Conservation (phyloP, 2,888 invertebrate genomes). For the Petrolisthes manimaculis region DNA sequence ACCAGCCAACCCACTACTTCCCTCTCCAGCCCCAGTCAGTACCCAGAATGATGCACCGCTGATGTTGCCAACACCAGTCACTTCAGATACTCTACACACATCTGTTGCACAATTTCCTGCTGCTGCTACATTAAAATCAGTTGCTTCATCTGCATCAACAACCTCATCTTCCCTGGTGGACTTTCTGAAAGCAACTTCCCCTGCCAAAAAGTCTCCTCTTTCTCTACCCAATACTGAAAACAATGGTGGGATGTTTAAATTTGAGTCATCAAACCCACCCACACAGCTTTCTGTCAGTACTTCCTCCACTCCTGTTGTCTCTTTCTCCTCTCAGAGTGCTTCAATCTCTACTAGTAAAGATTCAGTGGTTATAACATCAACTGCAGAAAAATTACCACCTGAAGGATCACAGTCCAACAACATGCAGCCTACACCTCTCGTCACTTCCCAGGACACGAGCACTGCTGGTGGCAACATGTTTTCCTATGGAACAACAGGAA, state of each 20-base stretch:
- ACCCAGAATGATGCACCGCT: not conserved
- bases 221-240: not conserved
- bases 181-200: not conserved
- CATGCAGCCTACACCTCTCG: not conserved
- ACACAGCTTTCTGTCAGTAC: not conserved
- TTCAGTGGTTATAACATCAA: not conserved
- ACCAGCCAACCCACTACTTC: conserved; percentile 2
- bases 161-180: not conserved
- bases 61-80: not conserved
- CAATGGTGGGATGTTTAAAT: not conserved
- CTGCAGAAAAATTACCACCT: not conserved
- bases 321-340: not conserved
- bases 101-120: not conserved
- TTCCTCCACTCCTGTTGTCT: not conserved
- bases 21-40: not conserved
- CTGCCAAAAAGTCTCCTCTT: not conserved
- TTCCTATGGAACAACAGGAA: not conserved
- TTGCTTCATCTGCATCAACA: not conserved
- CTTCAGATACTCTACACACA: not conserved
- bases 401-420: not conserved
- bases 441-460: not conserved
- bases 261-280: not conserved
- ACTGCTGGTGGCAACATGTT: not conserved
- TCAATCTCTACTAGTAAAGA: not conserved
- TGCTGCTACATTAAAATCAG: not conserved